These are phyloP conservation scores for Phaonia tiefii DNA, from an alignment of 2,888 invertebrate genomes.

Conservation along the genomic window DNA sequence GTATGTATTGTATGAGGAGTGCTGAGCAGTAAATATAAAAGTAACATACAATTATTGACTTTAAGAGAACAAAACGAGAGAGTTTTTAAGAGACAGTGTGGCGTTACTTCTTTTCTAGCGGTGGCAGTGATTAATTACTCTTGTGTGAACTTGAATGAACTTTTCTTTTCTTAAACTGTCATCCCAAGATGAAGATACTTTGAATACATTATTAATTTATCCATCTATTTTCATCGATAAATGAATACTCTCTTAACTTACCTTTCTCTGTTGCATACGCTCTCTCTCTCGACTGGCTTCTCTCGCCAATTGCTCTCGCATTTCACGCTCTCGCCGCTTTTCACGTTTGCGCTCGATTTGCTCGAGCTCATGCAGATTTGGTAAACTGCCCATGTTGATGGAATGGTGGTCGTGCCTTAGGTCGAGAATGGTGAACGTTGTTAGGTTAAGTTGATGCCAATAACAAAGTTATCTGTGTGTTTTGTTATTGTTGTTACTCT, in stretches of 20 bases:
- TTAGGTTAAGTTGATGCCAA: constrained; percentile 70
- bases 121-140: too few relatives aligned
- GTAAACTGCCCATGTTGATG: constrained; percentile 84
- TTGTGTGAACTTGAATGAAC: too few relatives aligned
- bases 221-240: too few relatives aligned
- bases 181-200: too few relatives aligned
- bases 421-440: constrained; percentile 10
- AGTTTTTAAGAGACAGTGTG: not conserved
- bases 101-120: constrained; percentile 4
- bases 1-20: constrained; percentile 76
- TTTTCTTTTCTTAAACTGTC: too few relatives aligned
- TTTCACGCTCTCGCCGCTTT: constrained; percentile 75
- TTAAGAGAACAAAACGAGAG: not conserved
- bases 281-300: constrained; percentile 78
- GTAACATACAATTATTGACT: constrained; percentile 5
- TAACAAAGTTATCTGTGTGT: constrained; percentile 71
- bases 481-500: constrained; percentile 34
- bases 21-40: constrained; percentile 71
- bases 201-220: too few relatives aligned
- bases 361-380: constrained; percentile 85
- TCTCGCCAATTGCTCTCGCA: constrained; percentile 74
- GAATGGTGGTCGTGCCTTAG: not conserved
- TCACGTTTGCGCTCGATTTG: constrained; percentile 78
- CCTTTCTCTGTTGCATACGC: constrained; percentile 77
- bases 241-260: constrained; percentile 68